Base-by-base conservation (phyloP, 2,113 vertebrate genomes). In the Procavia capensis region DNA sequence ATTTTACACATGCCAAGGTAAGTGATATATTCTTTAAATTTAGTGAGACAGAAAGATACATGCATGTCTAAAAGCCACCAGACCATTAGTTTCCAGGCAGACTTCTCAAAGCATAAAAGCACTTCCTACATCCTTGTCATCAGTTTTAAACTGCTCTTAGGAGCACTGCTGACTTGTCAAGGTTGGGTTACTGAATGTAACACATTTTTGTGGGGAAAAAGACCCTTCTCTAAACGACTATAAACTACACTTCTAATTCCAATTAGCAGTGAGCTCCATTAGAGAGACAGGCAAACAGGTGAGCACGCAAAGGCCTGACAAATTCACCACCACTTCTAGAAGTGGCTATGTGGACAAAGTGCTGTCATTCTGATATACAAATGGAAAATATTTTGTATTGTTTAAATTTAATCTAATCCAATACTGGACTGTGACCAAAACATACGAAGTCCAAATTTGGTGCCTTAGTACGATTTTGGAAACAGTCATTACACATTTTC, bases 331-430 rank as follows among this genome's bases (percentile, higher is more conserved):
- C 41, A 63, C 63, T 59, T 82, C 63, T 27, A 61, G 31, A 63
- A 86, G 2, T 29, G 70, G 31, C 82, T 79, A 79, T n/a, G 22
- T 16, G 66, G 36, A 82, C 1, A 88, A 36, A 66, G 9, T 61
- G 54, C 4, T n/a, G 79, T 54, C 74, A 80, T 54, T 86, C 6
- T 31, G 59, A 47, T 25, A 82, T 3, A 85, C 10, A 91, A 90
- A 95, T 41, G 41, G 39, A 88, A 97, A 83, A 57, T 82, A 87
- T 25, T 88, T 81, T 68, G 41, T 34, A 81, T 27, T 59, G 64
- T 50, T 81, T 59, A 81, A 81, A 75, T 63, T 90, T 92, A 54
- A 94, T 72, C 66, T 89, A 90, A 89, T 16, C 8, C 72, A 94
- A 59, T 72, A 93, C 24, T 34, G 76, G 43, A 24, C 8, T 80